Base-by-base conservation (phyloP, 2,797 vertebrate species). In the Odontamblyopus lacepedii region DNA sequence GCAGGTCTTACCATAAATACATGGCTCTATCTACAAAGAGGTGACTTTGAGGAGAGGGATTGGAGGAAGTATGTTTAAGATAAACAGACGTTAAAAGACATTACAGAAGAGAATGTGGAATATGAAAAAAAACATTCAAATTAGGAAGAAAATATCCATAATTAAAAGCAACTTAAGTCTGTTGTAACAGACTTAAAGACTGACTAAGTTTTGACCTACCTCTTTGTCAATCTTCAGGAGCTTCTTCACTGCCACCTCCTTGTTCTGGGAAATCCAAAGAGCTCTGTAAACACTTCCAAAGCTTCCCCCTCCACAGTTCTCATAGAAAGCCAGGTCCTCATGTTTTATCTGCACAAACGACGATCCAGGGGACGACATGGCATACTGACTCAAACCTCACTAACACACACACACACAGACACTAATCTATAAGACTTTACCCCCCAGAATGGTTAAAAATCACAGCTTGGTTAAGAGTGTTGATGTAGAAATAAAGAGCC, bases 331-430 rank as follows among this genome's bases (percentile, higher is more conserved):
- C 93, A 98, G 94, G 92, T 99, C 97, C 89, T 97, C 95, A 86
- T 97, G 98, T 85, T 93, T 96, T 93, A 99, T 98, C 93, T 97
- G 96, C 92, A 99, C 97, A 96, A 99, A 98, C 92, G 97, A 98
- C 92, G 96, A 91, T 83, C 96, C 94, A 87, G 95, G 94, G 95
- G 97, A 98, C 97, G 95, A 96, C 97, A 99, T 99, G 92, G 95
- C 97, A 99, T 99, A 97, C 96, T 97, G 96, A 95, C 91, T 84
- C 85, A 79, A 82, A 0, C 77, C 32, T 78, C 79, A 75, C 78
- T 71, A 71, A 79, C 82, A 64, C 83, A 76, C 84, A 81, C 60
- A 63, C 68, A 59, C 62, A 63, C 85, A 64, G 55, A 57, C 56
- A 59, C 70, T 55, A 68, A 69, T 23, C 67, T 59, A 12, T 19